These are phyloP conservation scores for Temnothorax unifasciatus DNA, from an alignment of 2,888 invertebrate species.

Conservation along the genomic window DNA sequence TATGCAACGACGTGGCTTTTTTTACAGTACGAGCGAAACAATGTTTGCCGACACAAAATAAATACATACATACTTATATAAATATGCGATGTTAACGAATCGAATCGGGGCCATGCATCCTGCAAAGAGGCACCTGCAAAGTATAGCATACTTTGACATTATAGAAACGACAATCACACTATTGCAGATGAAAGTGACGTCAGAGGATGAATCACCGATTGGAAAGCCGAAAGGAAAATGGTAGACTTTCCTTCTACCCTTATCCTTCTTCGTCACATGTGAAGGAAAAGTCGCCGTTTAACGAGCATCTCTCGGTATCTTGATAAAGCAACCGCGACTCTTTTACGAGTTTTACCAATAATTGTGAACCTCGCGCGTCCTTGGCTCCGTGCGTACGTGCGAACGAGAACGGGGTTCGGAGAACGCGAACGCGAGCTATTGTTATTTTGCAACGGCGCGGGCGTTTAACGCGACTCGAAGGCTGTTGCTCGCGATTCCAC, in stretches of 20 bases:
- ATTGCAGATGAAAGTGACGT: neutral
- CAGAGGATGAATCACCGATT: constrained; percentile 8
- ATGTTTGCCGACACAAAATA: neutral
- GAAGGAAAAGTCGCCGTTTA: neutral
- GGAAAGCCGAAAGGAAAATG: neutral
- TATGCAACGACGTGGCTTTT: neutral
- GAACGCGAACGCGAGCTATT: constrained; percentile 27
- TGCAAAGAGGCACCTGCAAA: neutral
- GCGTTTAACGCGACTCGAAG: constrained; percentile 15
- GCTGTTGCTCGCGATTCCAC: constrained; percentile 12
- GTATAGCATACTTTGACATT: constrained; percentile 6
- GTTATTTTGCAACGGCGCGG: neutral
- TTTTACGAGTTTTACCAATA: constrained; percentile 6
- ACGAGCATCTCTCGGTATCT: neutral
- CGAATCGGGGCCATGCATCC: constrained; percentile 11
- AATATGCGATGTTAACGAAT: neutral
- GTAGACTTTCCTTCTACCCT: constrained; percentile 2
- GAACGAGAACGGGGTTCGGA: neutral
- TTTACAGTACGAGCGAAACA: neutral
- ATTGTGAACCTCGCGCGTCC: neutral
- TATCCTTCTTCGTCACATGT: neutral
- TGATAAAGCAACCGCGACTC: neutral
- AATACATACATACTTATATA: neutral
- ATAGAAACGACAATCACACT: neutral
- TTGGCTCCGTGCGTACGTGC: neutral